A percentile compares a stretch with the other conserved stretches of the same genome.
These are phyloP conservation scores for Pteronura brasiliensis DNA, from an alignment of 2,113 vertebrate species.

Conservation along the genomic window DNA sequence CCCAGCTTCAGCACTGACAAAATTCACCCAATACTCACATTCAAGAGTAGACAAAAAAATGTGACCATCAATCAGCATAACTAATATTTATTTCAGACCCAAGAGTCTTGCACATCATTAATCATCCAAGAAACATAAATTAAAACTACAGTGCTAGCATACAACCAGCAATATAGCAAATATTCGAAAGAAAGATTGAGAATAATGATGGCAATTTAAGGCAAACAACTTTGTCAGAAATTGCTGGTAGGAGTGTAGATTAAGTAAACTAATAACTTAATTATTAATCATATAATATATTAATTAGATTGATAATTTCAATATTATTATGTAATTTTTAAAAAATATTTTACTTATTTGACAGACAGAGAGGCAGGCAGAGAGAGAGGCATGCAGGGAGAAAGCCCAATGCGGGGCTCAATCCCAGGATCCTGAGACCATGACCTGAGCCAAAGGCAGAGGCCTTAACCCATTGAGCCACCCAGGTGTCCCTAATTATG, in stretches of 20 bases:
- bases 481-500: background rate
- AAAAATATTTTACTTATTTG: too few relatives aligned
- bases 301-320: background rate
- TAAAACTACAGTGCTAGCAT: background rate
- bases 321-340: background rate
- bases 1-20: background rate
- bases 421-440: too few relatives aligned
- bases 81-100: background rate
- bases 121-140: background rate
- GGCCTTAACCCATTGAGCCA: too few relatives aligned
- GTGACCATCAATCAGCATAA: background rate
- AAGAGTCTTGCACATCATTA: background rate
- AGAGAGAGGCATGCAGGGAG: too few relatives aligned
- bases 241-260: background rate
- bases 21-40: background rate
- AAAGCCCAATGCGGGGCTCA: too few relatives aligned
- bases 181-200: background rate
- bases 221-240: background rate
- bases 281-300: background rate
- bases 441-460: too few relatives aligned
- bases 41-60: background rate
- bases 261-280: background rate
- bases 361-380: too few relatives aligned
- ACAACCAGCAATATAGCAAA: background rate
- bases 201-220: background rate